Evolutionary conservation across 30 jellyfish, hydroid and myxozoan genomes (phyloP).

Genomic region (Hydractinia echinata): DNA sequence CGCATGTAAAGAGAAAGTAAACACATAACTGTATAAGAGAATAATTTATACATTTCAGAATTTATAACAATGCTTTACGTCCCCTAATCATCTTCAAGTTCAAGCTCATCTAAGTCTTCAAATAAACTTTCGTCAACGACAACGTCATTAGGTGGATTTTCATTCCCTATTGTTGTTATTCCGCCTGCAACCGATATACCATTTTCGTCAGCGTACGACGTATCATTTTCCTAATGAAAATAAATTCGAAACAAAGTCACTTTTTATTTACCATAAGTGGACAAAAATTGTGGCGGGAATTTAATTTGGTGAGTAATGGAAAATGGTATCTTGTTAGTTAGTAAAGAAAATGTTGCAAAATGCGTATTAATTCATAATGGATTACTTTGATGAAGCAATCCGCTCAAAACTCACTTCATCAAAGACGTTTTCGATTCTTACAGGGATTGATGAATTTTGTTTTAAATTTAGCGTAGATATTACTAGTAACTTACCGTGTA

Average conservation of each 20-base stretch:
- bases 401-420: too few relatives aligned
- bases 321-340: too few relatives aligned
- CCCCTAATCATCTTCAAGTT: slow-evolving; percentile 44
- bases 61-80: too few relatives aligned
- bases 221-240: neutral
- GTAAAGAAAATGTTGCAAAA: too few relatives aligned
- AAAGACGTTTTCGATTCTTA: too few relatives aligned
- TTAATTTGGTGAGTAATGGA: too few relatives aligned
- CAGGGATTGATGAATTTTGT: neutral
- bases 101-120: slow-evolving; percentile 80
- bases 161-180: slow-evolving; percentile 30
- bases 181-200: slow-evolving; percentile 83
- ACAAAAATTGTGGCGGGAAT: neutral
- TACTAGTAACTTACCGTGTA: neutral
- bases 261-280: neutral
- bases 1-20: too few relatives aligned
- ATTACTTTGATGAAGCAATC: too few relatives aligned
- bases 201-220: slow-evolving; percentile 41
- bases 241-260: neutral
- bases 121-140: slow-evolving; percentile 95
- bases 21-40: too few relatives aligned
- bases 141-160: slow-evolving; percentile 68
- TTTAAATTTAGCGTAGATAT: neutral
- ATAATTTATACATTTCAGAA: too few relatives aligned
- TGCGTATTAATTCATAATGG: too few relatives aligned